phyloP scores from a whole-genome alignment of 2,113 vertebrate genomes.

The Nyctibius bracteatus region DNA sequence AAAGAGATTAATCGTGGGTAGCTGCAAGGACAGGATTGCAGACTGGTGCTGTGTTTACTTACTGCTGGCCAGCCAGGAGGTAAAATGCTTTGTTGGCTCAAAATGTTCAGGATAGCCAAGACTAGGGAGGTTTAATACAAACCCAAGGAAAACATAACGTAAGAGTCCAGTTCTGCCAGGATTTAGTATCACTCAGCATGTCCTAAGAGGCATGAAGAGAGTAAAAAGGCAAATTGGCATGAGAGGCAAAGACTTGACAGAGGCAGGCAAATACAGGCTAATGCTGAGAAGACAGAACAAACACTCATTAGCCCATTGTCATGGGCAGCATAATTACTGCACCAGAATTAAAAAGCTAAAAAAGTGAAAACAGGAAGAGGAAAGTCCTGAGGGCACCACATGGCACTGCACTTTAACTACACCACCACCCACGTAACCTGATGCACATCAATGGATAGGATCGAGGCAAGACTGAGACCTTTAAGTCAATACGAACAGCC shows the following conservation, averaged over 20 bases:
- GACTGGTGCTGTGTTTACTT: not conserved
- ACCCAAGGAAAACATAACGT: not conserved
- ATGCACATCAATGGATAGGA: not conserved
- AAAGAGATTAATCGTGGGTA: slow-evolving; percentile 10
- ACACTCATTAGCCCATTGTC: not conserved
- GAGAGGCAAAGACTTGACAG: not conserved
- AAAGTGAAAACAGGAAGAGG: not conserved
- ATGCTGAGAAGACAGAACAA: not conserved
- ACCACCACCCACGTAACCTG: not conserved
- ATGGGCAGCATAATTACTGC: not conserved
- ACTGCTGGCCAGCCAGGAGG: not conserved
- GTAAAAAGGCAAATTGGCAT: not conserved
- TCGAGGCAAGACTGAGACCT: not conserved
- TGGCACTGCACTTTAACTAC: not conserved
- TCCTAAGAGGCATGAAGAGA: not conserved
- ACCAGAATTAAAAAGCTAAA: not conserved
- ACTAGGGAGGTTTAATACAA: not conserved
- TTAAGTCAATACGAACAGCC: not conserved
- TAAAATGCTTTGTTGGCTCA: not conserved
- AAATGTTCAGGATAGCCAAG: not conserved
- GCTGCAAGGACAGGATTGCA: not conserved
- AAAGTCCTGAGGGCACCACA: not conserved
- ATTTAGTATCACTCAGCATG: not conserved
- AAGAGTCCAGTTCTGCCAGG: not conserved
- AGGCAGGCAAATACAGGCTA: not conserved